Conservation (phyloP, 2,888 invertebrate genomes). For the Galerucella calmariensis region DNA sequence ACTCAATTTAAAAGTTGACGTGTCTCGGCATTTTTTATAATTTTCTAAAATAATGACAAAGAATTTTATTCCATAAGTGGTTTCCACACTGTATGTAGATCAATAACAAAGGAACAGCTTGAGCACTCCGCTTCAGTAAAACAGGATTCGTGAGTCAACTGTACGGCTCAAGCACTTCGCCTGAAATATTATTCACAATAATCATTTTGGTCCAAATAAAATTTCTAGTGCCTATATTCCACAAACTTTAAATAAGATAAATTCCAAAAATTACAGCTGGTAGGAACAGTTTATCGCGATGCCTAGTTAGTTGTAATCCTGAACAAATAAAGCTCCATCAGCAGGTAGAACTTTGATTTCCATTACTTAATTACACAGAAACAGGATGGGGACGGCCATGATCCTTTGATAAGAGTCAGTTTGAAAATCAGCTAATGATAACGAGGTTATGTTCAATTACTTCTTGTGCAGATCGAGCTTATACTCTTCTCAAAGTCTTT, state of each 20-base stretch:
- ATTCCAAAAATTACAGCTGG: background rate
- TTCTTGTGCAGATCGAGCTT: constrained; percentile 56
- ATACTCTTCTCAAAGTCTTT: constrained; percentile 42
- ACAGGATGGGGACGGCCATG: constrained; percentile 52
- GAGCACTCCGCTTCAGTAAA: no score
- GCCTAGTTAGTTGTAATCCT: constrained; percentile 54
- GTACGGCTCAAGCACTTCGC: no score
- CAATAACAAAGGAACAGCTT: no score
- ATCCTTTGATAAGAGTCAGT: constrained; percentile 60
- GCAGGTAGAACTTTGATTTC: constrained; percentile 65
- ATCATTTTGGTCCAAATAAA: no score
- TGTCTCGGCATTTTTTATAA: no score
- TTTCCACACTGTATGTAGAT: no score
- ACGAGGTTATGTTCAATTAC: constrained; percentile 66
- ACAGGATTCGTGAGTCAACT: no score
- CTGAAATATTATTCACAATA: no score
- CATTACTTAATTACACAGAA: constrained; percentile 66
- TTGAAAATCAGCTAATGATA: constrained; percentile 65
- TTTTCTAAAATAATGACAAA: no score
- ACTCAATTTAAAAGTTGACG: no score
- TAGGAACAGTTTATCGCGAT: background rate
- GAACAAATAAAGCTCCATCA: constrained; percentile 62
- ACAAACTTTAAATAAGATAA: background rate
- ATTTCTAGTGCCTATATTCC: no score
- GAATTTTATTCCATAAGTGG: no score